Conservation (phyloP, 2,113 vertebrate species). For the Tachuris rubrigastra region DNA sequence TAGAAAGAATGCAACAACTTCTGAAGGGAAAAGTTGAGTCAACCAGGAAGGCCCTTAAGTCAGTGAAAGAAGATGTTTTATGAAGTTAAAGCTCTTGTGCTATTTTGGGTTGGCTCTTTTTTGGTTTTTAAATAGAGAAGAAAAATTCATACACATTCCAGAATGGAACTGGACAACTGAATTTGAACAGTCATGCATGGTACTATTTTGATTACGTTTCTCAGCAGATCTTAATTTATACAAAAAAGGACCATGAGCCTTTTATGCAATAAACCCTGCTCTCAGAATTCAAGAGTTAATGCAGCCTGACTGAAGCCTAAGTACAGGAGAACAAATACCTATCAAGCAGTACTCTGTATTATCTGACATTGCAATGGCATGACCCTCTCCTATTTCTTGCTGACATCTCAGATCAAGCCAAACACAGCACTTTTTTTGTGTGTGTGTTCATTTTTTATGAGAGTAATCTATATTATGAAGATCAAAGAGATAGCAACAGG, state of each 20-base stretch:
- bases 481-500: neutral
- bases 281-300: neutral
- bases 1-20: neutral
- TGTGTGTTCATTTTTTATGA: neutral
- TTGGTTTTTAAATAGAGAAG: neutral
- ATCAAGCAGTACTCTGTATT: neutral
- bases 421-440: neutral
- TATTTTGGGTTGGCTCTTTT: neutral
- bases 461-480: neutral
- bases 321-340: neutral
- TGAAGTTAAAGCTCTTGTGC: neutral
- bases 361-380: neutral
- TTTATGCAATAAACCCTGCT: neutral
- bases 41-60: neutral
- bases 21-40: neutral
- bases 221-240: neutral
- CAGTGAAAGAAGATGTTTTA: neutral
- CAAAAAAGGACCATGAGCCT: neutral
- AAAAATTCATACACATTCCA: neutral
- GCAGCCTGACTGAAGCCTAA: neutral
- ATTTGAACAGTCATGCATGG: neutral
- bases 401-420: neutral
- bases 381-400: constrained; percentile 30
- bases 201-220: neutral
- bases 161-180: too few species aligned